These are phyloP conservation scores for Nomada fabriciana DNA, from an alignment of 2,888 invertebrate genomes.

Conservation along the genomic window DNA sequence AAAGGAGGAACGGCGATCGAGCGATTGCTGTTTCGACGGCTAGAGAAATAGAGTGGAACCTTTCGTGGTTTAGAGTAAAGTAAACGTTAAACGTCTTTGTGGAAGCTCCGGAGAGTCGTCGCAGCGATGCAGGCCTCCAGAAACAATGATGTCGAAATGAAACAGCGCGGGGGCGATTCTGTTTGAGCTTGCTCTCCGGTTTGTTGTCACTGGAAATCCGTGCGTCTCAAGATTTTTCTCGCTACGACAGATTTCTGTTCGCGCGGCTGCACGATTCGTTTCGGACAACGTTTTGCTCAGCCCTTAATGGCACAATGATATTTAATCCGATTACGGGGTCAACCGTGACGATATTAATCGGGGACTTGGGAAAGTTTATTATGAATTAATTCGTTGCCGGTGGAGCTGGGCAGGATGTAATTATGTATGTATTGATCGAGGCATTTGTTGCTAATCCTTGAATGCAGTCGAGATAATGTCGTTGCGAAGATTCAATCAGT, in stretches of 20 bases:
- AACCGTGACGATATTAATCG: slow-evolving; percentile 30
- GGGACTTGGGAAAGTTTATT: slow-evolving; percentile 35
- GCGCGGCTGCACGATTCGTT: no score
- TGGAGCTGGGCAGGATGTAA: slow-evolving; percentile 13
- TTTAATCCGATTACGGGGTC: slow-evolving; percentile 14
- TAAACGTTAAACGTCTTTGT: slow-evolving; percentile 37
- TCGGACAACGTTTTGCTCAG: no score
- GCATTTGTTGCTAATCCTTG: slow-evolving; percentile 5
- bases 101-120: slow-evolving; percentile 15
- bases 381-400: slow-evolving; percentile 51
- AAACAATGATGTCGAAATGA: slow-evolving; percentile 1
- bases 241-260: no score
- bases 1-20: not conserved
- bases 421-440: slow-evolving; percentile 28
- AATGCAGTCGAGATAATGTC: slow-evolving; percentile 6
- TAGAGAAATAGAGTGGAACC: slow-evolving; percentile 8
- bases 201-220: not conserved
- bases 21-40: slow-evolving; percentile 30
- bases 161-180: slow-evolving; percentile 23
- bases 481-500: slow-evolving; percentile 4
- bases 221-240: no score
- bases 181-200: not conserved
- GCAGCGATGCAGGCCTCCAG: slow-evolving; percentile 34
- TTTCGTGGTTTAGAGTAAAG: slow-evolving; percentile 40
- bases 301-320: not conserved